A percentile compares a stretch with the other conserved stretches of the same genome.
Evolutionary conservation across 2,888 invertebrate genomes (phyloP).

Genomic region (Trissoscelio sp.): DNA sequence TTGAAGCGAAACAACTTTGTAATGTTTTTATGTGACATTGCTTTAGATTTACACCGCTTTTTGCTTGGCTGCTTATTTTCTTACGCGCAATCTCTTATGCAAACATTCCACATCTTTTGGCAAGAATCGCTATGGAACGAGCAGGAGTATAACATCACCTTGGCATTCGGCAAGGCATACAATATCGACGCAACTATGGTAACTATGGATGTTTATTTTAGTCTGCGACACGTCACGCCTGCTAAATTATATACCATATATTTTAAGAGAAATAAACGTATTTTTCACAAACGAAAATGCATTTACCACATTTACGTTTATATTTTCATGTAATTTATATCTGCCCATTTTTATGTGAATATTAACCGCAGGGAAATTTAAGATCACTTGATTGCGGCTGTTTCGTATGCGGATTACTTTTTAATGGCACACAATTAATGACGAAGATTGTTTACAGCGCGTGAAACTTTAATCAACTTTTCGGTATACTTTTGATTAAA

Average conservation of each 20-base stretch:
- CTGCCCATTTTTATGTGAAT: not conserved
- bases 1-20: slow-evolving; percentile 37
- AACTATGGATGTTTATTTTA: slow-evolving; percentile 52
- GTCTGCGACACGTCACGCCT: slow-evolving; percentile 28
- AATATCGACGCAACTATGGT: slow-evolving; percentile 45
- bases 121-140: slow-evolving; percentile 48
- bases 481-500: slow-evolving; percentile 1
- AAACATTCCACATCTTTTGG: slow-evolving; percentile 55
- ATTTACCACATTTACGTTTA: not conserved
- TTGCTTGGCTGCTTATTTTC: slow-evolving; percentile 55
- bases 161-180: slow-evolving; percentile 42
- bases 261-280: slow-evolving; percentile 33
- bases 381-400: slow-evolving; percentile 1
- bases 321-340: not conserved
- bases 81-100: slow-evolving; percentile 56
- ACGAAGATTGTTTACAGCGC: slow-evolving; percentile 12
- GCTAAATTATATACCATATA: slow-evolving; percentile 37
- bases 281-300: slow-evolving; percentile 11
- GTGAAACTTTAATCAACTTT: slow-evolving; percentile 21
- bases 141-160: slow-evolving; percentile 55
- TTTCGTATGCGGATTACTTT: slow-evolving; percentile 6
- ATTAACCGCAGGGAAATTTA: not conserved
- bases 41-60: slow-evolving; percentile 51
- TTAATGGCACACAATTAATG: slow-evolving; percentile 14
- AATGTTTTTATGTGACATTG: slow-evolving; percentile 55